Base-by-base conservation (phyloP, 1,140 invertebrate species). In the Cydia splendana region DNA sequence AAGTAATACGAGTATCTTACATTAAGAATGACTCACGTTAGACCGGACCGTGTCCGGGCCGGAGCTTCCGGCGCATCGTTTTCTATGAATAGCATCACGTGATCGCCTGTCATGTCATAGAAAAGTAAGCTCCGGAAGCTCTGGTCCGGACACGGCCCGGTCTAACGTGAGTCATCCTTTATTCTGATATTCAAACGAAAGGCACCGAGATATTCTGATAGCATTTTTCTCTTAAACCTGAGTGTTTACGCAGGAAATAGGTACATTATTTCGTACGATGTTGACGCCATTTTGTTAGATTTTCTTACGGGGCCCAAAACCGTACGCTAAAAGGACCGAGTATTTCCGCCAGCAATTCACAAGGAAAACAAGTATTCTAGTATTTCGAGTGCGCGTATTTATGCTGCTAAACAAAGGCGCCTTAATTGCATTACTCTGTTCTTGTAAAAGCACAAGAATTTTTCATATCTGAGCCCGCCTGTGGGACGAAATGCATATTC, bases 381-480 rank as follows among this genome's bases (percentile, higher is more conserved):
- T 42, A 71, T 18, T 71, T 18, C 67, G 24, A 38, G 34, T 71
- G 45, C 67, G 67, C 30, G n/a, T 71, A 38, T 38, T 71, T 38
- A 42, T 38, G 7, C 34, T 18, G 34, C 67, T 30, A 71, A 71
- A 71, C n/a, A 71, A 38, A 71, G 65, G 65, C 15, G 4, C 30
- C 67, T 45, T 71, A 71, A 71, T 71, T 71, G 67, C 67, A 71
- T 71, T 71, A 18, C 15, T 71, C 28, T 71, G 67, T 71, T 38
- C 67, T 38, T 71, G 15, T 71, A 20, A 71, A 71, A 71, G 67
- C 67, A 18, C 34, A 18, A 42, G 30, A 42, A 45, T 34, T 67
- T 38, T 71, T 71, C 30, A 38, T 71, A 38, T 71, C 5, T 71
- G 67, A 15, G 6, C 42, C 18, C 38, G 12, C 28, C 4, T 10